Percentiles rank a stretch among this genome's conserved stretches.
phyloP scores from a whole-genome alignment of 2,797 vertebrate species.

The Choloepus didactylus region DNA sequence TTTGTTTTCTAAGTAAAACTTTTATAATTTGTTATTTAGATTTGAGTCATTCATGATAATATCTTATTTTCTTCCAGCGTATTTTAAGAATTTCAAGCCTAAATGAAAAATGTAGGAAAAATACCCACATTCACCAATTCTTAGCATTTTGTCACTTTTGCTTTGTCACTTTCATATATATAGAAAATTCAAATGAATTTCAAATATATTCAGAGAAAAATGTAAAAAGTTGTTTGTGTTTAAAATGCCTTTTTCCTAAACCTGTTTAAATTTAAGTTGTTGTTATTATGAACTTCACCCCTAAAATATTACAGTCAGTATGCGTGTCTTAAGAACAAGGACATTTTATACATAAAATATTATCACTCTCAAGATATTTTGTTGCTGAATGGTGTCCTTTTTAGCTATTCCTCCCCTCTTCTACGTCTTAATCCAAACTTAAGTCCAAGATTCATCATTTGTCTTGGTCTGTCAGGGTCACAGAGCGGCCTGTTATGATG shows the following conservation, averaged over 20 bases:
- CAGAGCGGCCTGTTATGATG: background rate
- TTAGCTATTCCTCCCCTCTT: background rate
- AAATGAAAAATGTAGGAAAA: background rate
- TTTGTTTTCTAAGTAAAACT: background rate
- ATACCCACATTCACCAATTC: background rate
- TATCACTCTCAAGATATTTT: constrained; percentile 7
- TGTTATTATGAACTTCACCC: background rate
- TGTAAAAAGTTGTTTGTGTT: background rate
- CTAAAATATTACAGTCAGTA: background rate
- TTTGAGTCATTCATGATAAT: background rate
- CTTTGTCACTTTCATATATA: background rate
- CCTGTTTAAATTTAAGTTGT: background rate
- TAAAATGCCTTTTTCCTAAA: background rate
- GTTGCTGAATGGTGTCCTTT: background rate
- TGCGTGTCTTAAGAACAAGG: background rate
- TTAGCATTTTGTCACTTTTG: background rate
- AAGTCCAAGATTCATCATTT: constrained; percentile 5
- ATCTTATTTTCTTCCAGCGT: background rate
- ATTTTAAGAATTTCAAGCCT: background rate
- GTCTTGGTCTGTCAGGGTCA: background rate
- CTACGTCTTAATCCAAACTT: no score
- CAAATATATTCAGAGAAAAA: background rate
- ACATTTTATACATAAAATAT: background rate
- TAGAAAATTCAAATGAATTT: background rate
- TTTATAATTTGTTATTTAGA: background rate